Conservation (phyloP, 2,888 invertebrate genomes). For the Panopea generosa region DNA sequence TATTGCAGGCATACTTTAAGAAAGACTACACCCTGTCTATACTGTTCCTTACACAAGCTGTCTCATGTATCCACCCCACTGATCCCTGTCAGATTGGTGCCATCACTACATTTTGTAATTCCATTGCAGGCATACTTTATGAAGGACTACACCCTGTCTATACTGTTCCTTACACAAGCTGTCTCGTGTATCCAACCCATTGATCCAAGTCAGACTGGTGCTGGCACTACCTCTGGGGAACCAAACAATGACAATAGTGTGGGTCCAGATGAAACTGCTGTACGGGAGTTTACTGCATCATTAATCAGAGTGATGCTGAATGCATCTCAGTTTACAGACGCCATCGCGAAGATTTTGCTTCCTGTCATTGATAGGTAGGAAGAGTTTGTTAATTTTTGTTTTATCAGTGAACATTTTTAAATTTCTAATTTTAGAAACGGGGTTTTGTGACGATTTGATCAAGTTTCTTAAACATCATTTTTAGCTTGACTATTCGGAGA, state of each 20-base stretch:
- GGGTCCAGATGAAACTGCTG: neutral
- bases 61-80: slow-evolving; percentile 6
- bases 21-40: slow-evolving; percentile 83
- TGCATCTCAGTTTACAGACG: slow-evolving; percentile 75
- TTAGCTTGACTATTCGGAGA: no score
- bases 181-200: slow-evolving; percentile 8
- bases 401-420: neutral
- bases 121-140: slow-evolving; percentile 80
- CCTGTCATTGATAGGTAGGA: slow-evolving; percentile 81
- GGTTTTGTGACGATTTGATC: no score
- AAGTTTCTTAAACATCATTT: no score
- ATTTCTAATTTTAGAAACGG: no score
- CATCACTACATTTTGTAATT: no score
- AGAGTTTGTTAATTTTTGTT: no score
- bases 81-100: neutral
- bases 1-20: slow-evolving; percentile 81
- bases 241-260: neutral
- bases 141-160: slow-evolving; percentile 83
- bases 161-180: slow-evolving; percentile 78
- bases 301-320: slow-evolving; percentile 68
- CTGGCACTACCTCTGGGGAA: neutral
- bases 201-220: neutral
- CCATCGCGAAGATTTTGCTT: slow-evolving; percentile 78
- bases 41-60: slow-evolving; percentile 77
- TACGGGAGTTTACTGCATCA: slow-evolving; percentile 55